A percentile compares a stretch with the other conserved stretches of the same genome.
Evolutionary conservation across 2,888 invertebrate genomes (phyloP).

Genomic region (Subacronicta megacephala): DNA sequence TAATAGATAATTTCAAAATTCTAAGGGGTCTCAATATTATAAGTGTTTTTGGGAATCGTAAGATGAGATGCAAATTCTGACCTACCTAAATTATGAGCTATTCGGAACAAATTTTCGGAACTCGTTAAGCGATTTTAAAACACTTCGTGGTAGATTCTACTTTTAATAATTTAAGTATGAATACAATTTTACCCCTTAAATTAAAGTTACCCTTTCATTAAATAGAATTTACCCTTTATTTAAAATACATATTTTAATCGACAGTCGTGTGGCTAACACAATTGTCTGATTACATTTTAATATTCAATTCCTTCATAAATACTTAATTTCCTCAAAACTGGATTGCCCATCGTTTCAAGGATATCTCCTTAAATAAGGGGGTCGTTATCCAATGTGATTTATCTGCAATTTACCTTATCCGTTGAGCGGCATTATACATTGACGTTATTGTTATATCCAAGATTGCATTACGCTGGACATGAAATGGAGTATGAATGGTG

Average conservation of each 20-base stretch:
- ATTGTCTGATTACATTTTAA: no score
- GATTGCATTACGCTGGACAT: slow-evolving; percentile 7
- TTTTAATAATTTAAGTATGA: no score
- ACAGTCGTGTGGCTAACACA: no score
- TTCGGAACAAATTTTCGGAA: neutral
- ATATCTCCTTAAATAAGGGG: no score
- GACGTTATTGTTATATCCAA: slow-evolving; percentile 11
- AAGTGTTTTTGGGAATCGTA: neutral
- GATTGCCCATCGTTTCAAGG: no score
- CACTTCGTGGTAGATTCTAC: neutral
- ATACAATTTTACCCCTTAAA: no score
- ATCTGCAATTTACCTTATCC: slow-evolving; percentile 3
- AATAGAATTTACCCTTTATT: no score
- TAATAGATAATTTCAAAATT: neutral
- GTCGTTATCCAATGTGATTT: neutral
- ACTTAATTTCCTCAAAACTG: no score
- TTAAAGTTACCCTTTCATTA: no score
- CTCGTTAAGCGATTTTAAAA: neutral
- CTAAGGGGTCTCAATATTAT: no score
- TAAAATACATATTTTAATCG: no score
- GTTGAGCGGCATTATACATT: slow-evolving; percentile 5
- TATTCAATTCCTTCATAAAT: no score
- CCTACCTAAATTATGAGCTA: neutral
- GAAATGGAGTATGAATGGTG: neutral
- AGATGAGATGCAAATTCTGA: neutral